Evolutionary conservation across 2,113 vertebrate genomes (phyloP).

Genomic region (Protobothrops flavoviridis): DNA sequence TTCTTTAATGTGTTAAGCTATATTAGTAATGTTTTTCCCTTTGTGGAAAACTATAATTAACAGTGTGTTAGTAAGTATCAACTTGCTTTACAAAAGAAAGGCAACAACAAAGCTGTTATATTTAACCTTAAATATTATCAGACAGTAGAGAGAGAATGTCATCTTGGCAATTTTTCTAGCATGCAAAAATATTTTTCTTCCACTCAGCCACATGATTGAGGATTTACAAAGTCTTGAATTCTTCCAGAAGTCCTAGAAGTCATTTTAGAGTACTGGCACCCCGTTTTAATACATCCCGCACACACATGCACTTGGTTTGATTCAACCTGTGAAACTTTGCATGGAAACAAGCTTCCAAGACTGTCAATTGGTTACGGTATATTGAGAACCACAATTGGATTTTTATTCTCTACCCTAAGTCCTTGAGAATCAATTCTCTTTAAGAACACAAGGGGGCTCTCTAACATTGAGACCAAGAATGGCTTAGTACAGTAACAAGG

Average conservation of each 20-base stretch:
- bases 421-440: not conserved
- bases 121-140: conserved; percentile 18
- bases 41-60: conserved; percentile 26
- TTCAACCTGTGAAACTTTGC: not conserved
- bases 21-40: conserved; percentile 22
- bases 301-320: not conserved
- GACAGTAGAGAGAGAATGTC: not conserved
- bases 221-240: not conserved
- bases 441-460: not conserved
- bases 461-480: not conserved
- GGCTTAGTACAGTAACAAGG: not conserved
- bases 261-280: not conserved
- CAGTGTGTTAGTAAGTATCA: conserved; percentile 21
- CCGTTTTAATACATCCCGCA: not conserved
- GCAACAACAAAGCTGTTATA: not conserved
- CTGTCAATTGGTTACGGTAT: not conserved
- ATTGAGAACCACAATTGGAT: not conserved
- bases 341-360: not conserved
- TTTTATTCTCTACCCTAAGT: not conserved
- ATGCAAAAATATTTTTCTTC: not conserved
- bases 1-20: conserved; percentile 24
- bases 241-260: not conserved
- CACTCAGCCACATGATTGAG: not conserved
- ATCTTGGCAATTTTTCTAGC: not conserved
- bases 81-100: not conserved